Evolutionary conservation across 1,140 invertebrate species (phyloP), one percentile per base, ranked within the genome.

Genomic region (Carcinoscorpius rotundicauda): DNA sequence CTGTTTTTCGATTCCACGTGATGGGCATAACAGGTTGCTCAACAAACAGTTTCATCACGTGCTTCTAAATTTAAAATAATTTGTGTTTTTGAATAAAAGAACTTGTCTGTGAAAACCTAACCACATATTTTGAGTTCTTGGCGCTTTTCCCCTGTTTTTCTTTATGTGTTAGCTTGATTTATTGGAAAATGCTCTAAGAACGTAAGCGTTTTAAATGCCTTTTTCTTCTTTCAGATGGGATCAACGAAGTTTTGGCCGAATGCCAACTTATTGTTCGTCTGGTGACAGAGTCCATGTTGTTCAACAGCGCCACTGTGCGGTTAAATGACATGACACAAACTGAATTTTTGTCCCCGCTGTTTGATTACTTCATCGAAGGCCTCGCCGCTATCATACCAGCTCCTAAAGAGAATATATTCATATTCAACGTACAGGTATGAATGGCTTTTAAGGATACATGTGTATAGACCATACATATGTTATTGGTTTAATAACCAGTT

Each of bases 211-310:
- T 66, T 67, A 6, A 64, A 11, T n/a, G 4, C 52, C 62, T 4
- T 67, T 64, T 64, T 61, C 69, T 64, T 66, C 66, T 75, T 77
- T 60, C 73, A 81, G 81, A 82, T 75, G 80, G 81, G 4, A 73
- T 77, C 8, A 81, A 83, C 71, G 79, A 77, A 62, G 79, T 75
- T 3, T 71, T 72, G 52, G 76, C 78, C 3, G 74, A 73, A 11
- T 79, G 77, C 67, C 87, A 88, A 58, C 80, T 98, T 0, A 85
- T 85, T 0, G 93, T 97, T 0, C 81, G 91, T 3, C 77, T 97
- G 3, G 92, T 98, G 48, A 96, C 93, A 0, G 89, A 95, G 73
- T 88, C 95, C 61, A 97, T 98, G 89, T 78, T 99, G 0, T 86
- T 87, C 68, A 96, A 95, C 76, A 96, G 93, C 0, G 91, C 98